These are phyloP conservation scores for Perca flavescens DNA, from an alignment of 2,113 vertebrate genomes.

Conservation along the genomic window DNA sequence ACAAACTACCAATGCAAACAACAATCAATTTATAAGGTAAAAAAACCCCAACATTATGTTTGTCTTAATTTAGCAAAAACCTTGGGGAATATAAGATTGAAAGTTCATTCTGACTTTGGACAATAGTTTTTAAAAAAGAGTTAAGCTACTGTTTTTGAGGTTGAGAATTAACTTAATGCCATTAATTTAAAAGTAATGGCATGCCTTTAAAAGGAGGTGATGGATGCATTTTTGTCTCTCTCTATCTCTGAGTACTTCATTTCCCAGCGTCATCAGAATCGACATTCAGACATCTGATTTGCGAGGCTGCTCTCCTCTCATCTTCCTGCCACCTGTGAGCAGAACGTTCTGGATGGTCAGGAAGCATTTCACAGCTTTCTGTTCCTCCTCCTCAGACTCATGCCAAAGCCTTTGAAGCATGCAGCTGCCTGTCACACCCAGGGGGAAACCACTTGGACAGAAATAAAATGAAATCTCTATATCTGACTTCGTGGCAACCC, in stretches of 20 bases:
- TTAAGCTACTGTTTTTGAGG: too few relatives aligned
- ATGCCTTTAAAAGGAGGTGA: not conserved
- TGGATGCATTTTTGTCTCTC: not conserved
- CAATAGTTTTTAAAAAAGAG: not conserved
- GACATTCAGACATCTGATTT: slow-evolving; percentile 12
- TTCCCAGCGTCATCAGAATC: not conserved
- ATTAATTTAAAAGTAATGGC: slow-evolving; percentile 6
- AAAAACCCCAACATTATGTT: too few relatives aligned
- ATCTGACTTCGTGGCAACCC: slow-evolving; percentile 10
- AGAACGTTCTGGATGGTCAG: slow-evolving; percentile 37
- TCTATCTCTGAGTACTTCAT: not conserved
- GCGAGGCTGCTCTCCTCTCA: slow-evolving; percentile 6
- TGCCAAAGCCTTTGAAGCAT: slow-evolving; percentile 78
- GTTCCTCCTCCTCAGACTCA: slow-evolving; percentile 63
- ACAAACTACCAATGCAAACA: not conserved
- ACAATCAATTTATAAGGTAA: too few relatives aligned
- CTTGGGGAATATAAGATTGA: too few relatives aligned
- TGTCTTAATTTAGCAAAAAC: not conserved
- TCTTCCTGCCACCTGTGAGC: slow-evolving; percentile 59
- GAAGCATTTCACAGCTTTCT: slow-evolving; percentile 67
- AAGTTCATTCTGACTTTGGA: not conserved
- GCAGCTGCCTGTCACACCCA: slow-evolving; percentile 70
- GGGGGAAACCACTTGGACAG: slow-evolving; percentile 38
- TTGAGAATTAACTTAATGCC: not conserved
- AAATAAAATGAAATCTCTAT: slow-evolving; percentile 34